Evolutionary conservation across 2,888 invertebrate genomes (phyloP), one percentile per base, ranked within the genome.

Genomic region (Leptopterna dolabrata): DNA sequence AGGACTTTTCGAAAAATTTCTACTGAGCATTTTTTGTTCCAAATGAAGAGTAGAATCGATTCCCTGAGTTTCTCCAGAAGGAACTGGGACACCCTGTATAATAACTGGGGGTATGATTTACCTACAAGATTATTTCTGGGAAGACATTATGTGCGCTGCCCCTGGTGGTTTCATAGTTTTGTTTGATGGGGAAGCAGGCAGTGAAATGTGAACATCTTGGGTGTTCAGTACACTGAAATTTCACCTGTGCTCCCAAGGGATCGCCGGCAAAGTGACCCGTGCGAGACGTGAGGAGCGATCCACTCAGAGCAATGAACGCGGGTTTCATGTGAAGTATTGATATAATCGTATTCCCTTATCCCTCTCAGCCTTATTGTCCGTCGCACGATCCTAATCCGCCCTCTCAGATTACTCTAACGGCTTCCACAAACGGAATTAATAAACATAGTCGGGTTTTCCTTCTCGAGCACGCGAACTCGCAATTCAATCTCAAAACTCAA

Each of bases 401-500:
- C 73, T 73, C 73, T 73, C 36, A 73, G 73, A 36, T 73, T 73
- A 81, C 30, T 55, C 51, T 76, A 86, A 86, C 76, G 86, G 63
- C 86, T 76, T 63, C 76, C 86, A 86, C 86, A 86, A 86, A 86
- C 86, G 86, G 76, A 86, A 86, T 86, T 86, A 86, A 86, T 86
- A 86, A 86, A 86, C 86, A 86, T 76, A 16, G 76, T 30, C 55
- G 27, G 55, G 81, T 51, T 70, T 63, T 63, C 63, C 24, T 27
- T 83, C 41, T 27, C 16, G 41, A 13, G 76, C 88, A 88, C 88
- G 88, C 88, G 47, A 88, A 88, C 86, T 88, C 87, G 83, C 88
- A 88, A 88, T 88, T 88, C 87, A 86, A 82, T 83, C 63, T 71
- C 63, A 70, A 83, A 83, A 83, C 83, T 63, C 63, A 43, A 70